Conservation (phyloP, 2,113 vertebrate genomes). For the Globicephala melas region DNA sequence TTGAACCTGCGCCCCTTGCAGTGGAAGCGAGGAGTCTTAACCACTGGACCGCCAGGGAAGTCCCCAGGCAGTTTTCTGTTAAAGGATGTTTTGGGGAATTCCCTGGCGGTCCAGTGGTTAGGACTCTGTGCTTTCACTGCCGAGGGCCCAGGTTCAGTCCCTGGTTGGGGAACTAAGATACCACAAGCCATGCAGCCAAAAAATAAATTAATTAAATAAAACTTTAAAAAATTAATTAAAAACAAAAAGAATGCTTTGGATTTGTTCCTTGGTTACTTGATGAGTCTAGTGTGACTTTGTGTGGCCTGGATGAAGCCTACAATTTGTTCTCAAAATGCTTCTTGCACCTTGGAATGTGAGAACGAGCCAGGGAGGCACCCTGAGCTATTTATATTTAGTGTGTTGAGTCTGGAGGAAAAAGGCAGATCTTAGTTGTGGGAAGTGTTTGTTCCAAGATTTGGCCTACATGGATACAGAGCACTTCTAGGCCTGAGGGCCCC, state of each 20-base stretch:
- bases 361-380: not conserved
- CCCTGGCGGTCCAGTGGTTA: too few species aligned
- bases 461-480: not conserved
- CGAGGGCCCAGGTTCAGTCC: not conserved
- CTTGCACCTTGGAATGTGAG: not conserved
- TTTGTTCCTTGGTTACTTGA: not conserved
- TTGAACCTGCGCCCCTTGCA: not conserved
- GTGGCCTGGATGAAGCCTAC: not conserved
- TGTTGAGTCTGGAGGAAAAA: not conserved
- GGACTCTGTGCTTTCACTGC: not conserved
- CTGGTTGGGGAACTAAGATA: not conserved
- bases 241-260: not conserved
- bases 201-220: not conserved
- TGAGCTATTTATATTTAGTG: not conserved
- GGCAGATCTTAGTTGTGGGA: not conserved
- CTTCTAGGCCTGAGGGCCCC: not conserved
- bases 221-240: not conserved
- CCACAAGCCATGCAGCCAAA: not conserved
- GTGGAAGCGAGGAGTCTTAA: not conserved
- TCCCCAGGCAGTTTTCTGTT: not conserved
- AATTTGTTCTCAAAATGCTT: not conserved
- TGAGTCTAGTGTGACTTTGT: not conserved
- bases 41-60: not conserved
- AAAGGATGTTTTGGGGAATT: not conserved
- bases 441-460: not conserved